Evolutionary conservation across 92 coral and sea anemone genomes (phyloP), one percentile per base, ranked within the genome.

Genomic region (Phenganax stokvisi): DNA sequence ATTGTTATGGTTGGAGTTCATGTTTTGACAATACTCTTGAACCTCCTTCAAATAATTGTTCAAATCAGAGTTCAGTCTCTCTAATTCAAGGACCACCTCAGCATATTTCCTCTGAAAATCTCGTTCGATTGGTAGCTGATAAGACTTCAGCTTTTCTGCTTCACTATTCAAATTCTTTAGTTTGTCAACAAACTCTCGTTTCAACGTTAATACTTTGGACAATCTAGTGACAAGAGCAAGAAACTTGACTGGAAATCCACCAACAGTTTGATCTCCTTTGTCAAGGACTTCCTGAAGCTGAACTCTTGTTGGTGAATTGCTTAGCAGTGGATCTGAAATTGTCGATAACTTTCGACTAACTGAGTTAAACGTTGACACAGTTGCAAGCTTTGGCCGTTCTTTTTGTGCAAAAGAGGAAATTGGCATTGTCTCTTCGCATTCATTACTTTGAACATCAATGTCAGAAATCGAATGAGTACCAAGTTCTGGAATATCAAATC

Each of bases 351-450:
- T 91, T 90, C 98, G 90, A 16, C 94, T 92, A 16, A 96, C 92
- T 7, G 94, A 92, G 80, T 88, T 92, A 1, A 93, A 83, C 15
- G 97, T 87, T 54, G 97, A 86, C 77, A 88, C 87, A 44, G 86
- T 88, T 68, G 98, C 98, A n/a, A 96, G 90, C 77, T 96, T 88
- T 64, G 98, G 98, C 55, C 98, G 84, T 85, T 94, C 98, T 80
- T 94, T 94, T 56, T 88, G 89, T 20, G 92, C 83, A 77, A 94
- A 94, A 67, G 98, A 89, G 6, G 98, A 90, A 15, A 94, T 86
- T 12, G 98, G 98, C 98, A 94, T 94, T 17, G 96, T 89, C 68
- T 94, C 98, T 73, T 92, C 88, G 8, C 63, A 77, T 54, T 94
- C 98, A 55, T 94, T 96, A 81, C 98, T 94, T 93, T 94, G 82